Conservation (phyloP, 2,797 vertebrate genomes). For the Pipistrellus pipistrellus region DNA sequence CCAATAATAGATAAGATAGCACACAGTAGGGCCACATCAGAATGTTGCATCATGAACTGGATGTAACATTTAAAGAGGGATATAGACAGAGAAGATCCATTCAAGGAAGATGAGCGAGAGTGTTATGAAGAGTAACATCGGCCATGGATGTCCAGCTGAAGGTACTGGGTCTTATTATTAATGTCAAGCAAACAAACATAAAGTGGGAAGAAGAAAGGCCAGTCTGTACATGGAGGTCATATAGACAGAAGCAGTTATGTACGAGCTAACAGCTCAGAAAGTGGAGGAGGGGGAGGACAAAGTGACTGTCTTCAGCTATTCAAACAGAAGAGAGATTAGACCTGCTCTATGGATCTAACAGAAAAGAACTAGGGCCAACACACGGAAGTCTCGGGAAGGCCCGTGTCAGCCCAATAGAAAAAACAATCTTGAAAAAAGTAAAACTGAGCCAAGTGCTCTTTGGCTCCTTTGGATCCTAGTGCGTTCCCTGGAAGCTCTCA, state of each 20-base stretch:
- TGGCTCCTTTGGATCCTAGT: background rate
- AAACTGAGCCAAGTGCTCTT: background rate
- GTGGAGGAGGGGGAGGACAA: background rate
- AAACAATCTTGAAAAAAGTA: slow-evolving; percentile 1
- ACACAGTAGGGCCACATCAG: background rate
- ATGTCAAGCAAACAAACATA: background rate
- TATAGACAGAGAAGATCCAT: background rate
- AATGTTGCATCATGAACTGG: background rate
- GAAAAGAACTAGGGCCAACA: slow-evolving; percentile 23
- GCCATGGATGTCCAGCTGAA: background rate
- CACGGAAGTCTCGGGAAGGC: background rate
- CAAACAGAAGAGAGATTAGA: background rate
- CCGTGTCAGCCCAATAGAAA: background rate
- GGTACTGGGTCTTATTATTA: background rate
- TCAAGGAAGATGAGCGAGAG: background rate
- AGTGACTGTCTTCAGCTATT: background rate
- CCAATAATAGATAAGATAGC: background rate
- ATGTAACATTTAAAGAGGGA: background rate
- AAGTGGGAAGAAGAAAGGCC: background rate
- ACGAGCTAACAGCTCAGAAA: background rate
- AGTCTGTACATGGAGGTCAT: background rate
- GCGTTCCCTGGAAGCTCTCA: background rate
- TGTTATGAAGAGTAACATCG: background rate
- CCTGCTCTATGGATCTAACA: background rate
- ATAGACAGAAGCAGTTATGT: background rate